phyloP scores from a whole-genome alignment of 2,888 invertebrate genomes.

The Xestia ashworthii region DNA sequence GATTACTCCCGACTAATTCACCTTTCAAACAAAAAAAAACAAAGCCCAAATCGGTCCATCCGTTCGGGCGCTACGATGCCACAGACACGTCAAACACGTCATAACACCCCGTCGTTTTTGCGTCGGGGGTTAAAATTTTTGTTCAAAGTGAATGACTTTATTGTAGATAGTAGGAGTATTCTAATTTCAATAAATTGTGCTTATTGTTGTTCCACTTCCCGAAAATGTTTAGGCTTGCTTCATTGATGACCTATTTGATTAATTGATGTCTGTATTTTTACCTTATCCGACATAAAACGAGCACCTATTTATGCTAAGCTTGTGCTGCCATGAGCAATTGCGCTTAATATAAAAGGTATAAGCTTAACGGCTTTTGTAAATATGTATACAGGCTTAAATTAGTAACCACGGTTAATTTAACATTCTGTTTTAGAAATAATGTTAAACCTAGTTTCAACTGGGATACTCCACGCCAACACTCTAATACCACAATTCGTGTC shows the following conservation, averaged over 20 bases:
- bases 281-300: neutral
- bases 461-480: constrained; percentile 39
- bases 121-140: too few relatives aligned
- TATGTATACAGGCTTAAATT: constrained; percentile 44
- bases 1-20: too few relatives aligned
- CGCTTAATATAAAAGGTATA: constrained; percentile 27
- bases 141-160: too few relatives aligned
- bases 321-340: constrained; percentile 7
- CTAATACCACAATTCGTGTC: constrained; percentile 42
- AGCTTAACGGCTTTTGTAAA: constrained; percentile 46
- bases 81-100: too few relatives aligned
- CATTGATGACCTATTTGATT: neutral
- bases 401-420: constrained; percentile 46
- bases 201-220: neutral
- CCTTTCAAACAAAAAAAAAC: too few relatives aligned
- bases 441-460: constrained; percentile 49
- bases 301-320: constrained; percentile 11
- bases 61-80: too few relatives aligned
- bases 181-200: neutral
- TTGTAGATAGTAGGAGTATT: too few relatives aligned
- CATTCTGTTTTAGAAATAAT: constrained; percentile 56
- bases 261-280: constrained; percentile 6
- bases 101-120: too few relatives aligned
- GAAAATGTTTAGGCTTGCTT: neutral
- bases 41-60: too few relatives aligned